Percentiles rank a stretch among this genome's conserved stretches.
Conservation (phyloP, 2,113 vertebrate species). For the Pseudorasbora parva region DNA sequence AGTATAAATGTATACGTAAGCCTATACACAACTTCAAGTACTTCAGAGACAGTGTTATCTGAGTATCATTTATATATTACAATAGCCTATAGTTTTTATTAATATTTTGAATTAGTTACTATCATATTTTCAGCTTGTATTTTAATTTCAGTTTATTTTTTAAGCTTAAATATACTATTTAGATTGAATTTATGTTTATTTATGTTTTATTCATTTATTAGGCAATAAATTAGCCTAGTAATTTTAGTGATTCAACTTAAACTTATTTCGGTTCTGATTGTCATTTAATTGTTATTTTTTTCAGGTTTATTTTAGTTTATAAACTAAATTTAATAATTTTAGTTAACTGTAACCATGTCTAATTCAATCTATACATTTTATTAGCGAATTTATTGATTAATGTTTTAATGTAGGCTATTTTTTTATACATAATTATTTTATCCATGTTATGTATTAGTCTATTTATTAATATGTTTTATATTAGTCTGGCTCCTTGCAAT, state of each 20-base stretch:
- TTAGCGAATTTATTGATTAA: neutral
- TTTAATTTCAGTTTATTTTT: neutral
- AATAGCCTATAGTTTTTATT: too few species aligned
- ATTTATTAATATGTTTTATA: neutral
- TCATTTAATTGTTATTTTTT: neutral
- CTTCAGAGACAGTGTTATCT: too few species aligned
- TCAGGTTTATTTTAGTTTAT: neutral
- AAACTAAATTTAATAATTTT: neutral
- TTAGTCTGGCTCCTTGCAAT: neutral
- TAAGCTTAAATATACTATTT: neutral
- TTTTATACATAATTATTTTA: neutral
- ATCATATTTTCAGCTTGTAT: neutral
- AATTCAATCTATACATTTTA: neutral
- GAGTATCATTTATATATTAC: too few species aligned
- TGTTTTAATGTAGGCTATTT: neutral
- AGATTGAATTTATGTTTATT: neutral
- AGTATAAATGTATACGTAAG: too few species aligned
- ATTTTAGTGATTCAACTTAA: too few species aligned
- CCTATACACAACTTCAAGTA: too few species aligned
- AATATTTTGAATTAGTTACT: too few species aligned
- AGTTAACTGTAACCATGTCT: neutral
- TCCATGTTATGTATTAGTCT: neutral
- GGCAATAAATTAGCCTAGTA: too few species aligned
- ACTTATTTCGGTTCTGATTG: neutral
- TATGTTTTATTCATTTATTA: neutral